Percentiles rank a stretch among this genome's conserved stretches.
These are phyloP conservation scores for Rhombomys opimus DNA, from an alignment of 2,113 vertebrate species.

Conservation along the genomic window DNA sequence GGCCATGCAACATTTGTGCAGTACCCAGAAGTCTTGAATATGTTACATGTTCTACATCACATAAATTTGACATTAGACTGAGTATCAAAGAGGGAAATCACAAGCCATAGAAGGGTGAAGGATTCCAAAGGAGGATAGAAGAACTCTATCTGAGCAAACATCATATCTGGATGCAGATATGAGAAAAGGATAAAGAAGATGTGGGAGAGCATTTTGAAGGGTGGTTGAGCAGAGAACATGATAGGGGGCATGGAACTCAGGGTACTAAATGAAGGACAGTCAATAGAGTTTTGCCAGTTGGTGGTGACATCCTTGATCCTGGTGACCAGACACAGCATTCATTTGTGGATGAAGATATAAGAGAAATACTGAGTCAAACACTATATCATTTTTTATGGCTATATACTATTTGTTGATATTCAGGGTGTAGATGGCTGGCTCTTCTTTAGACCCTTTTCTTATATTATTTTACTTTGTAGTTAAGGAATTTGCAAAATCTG, in stretches of 20 bases:
- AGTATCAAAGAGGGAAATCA: neutral
- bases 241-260: neutral
- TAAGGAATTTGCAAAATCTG: neutral
- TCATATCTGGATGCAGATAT: neutral
- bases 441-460: neutral
- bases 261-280: neutral
- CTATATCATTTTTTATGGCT: neutral
- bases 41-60: neutral
- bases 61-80: neutral
- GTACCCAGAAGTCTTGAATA: neutral
- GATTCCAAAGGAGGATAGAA: neutral
- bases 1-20: neutral
- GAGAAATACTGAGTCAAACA: neutral
- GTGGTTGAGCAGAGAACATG: neutral
- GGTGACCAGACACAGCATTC: neutral
- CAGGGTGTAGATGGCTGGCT: neutral
- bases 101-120: neutral
- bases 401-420: neutral
- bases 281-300: neutral
- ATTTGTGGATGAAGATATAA: neutral
- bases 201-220: neutral
- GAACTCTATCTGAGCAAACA: neutral
- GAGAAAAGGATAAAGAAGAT: neutral
- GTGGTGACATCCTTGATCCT: neutral
- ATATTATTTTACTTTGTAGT: neutral